These are phyloP conservation scores for Sapajus apella DNA, from an alignment of 2,113 vertebrate species.

Conservation along the genomic window DNA sequence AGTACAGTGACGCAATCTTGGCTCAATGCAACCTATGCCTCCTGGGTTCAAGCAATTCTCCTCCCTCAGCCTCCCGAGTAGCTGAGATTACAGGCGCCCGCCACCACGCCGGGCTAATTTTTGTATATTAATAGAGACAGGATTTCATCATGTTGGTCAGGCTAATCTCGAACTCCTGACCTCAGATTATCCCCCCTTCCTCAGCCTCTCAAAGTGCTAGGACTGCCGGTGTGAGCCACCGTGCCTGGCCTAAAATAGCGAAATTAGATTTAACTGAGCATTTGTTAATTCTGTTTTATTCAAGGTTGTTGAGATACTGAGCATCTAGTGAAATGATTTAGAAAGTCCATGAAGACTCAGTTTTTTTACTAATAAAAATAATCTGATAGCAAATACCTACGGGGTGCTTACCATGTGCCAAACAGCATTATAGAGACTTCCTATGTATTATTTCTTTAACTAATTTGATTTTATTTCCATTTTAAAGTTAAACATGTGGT, in stretches of 20 bases:
- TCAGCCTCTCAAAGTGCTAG: too few relatives aligned
- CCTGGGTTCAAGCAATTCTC: too few relatives aligned
- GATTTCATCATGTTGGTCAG: too few relatives aligned
- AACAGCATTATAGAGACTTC: background rate
- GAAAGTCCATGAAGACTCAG: background rate
- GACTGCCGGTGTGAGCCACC: too few relatives aligned
- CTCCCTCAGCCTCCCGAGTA: too few relatives aligned
- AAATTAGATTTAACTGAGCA: slow-evolving; percentile 1
- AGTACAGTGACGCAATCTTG: too few relatives aligned
- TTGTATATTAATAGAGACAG: too few relatives aligned
- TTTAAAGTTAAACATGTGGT: slow-evolving; percentile 19
- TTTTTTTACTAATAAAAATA: background rate
- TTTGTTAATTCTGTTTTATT: background rate
- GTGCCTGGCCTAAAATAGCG: background rate
- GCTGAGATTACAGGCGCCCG: too few relatives aligned
- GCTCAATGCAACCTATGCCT: too few relatives aligned
- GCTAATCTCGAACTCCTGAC: too few relatives aligned
- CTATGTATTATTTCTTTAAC: background rate
- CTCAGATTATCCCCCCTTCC: too few relatives aligned
- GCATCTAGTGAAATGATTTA: background rate
- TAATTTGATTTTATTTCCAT: background rate
- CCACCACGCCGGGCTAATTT: too few relatives aligned
- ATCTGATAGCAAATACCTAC: background rate
- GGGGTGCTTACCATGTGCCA: background rate
- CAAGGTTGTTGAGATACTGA: background rate